A percentile compares a stretch with the other conserved stretches of the same genome.
phyloP scores from a whole-genome alignment of 1,140 invertebrate genomes.

The Drosophila funebris region DNA sequence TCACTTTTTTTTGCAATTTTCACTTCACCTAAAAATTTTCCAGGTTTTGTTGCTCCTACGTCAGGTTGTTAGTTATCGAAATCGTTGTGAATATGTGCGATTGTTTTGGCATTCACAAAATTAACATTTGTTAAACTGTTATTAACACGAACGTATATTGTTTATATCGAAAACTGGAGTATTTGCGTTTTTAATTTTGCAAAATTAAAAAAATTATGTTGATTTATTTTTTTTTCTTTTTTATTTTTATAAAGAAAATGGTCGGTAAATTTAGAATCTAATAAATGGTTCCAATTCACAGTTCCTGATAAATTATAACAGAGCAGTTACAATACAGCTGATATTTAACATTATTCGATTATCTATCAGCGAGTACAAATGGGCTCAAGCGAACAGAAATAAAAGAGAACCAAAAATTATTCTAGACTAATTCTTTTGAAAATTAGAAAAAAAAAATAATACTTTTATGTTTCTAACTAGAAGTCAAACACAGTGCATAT shows the following conservation, averaged over 20 bases:
- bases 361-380: background rate
- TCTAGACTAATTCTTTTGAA: background rate
- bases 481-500: background rate
- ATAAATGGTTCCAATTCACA: background rate
- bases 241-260: background rate
- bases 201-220: background rate
- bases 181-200: background rate
- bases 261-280: background rate
- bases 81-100: slow-evolving; percentile 15
- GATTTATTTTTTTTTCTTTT: too few species aligned
- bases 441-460: background rate
- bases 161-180: background rate
- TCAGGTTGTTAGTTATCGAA: slow-evolving; percentile 39
- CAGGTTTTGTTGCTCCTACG: slow-evolving; percentile 58
- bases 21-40: slow-evolving; percentile 69
- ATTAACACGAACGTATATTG: background rate
- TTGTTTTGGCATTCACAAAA: slow-evolving; percentile 11
- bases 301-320: background rate
- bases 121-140: slow-evolving; percentile 7
- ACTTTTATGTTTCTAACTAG: background rate
- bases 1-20: slow-evolving; percentile 65
- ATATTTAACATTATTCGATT: slow-evolving; percentile 4
- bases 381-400: background rate
- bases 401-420: background rate
- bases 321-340: slow-evolving; percentile 15